These are phyloP conservation scores for Leptocoma aspasia DNA, from an alignment of 2,113 vertebrate species.

Conservation along the genomic window DNA sequence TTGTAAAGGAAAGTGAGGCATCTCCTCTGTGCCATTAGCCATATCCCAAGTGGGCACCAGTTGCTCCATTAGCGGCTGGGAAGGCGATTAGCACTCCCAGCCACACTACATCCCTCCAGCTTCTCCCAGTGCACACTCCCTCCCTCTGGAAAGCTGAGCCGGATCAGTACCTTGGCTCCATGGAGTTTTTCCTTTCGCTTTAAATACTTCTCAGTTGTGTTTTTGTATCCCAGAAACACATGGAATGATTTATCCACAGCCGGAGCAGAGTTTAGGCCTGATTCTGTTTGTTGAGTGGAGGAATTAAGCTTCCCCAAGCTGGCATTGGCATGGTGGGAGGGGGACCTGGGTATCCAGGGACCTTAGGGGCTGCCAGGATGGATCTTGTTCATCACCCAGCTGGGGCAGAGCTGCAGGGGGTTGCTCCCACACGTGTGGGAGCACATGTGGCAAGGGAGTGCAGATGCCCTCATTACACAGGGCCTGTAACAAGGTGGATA, in stretches of 20 bases:
- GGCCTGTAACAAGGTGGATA: neutral
- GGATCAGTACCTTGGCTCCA: neutral
- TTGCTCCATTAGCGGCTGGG: neutral
- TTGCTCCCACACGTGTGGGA: accelerated
- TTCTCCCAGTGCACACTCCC: accelerated
- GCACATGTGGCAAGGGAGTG: accelerated
- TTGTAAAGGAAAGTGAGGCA: neutral
- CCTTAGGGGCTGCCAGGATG: accelerated
- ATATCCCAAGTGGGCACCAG: neutral
- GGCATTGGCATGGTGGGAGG: accelerated
- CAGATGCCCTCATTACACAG: neutral
- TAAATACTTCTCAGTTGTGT: neutral
- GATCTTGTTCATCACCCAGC: accelerated
- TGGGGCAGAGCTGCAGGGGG: neutral
- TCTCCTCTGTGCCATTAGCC: neutral
- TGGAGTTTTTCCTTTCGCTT: conserved; percentile 15
- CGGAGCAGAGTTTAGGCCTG: neutral
- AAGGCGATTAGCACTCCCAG: neutral
- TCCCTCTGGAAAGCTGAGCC: neutral
- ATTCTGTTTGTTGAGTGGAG: neutral
- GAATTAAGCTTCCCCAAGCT: neutral
- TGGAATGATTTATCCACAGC: conserved; percentile 38
- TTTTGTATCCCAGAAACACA: conserved; percentile 20
- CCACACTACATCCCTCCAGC: neutral
- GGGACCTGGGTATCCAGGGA: neutral